Evolutionary conservation across 2,888 invertebrate genomes (phyloP), one percentile per base, ranked within the genome.

Genomic region (Druceiella hillmani): DNA sequence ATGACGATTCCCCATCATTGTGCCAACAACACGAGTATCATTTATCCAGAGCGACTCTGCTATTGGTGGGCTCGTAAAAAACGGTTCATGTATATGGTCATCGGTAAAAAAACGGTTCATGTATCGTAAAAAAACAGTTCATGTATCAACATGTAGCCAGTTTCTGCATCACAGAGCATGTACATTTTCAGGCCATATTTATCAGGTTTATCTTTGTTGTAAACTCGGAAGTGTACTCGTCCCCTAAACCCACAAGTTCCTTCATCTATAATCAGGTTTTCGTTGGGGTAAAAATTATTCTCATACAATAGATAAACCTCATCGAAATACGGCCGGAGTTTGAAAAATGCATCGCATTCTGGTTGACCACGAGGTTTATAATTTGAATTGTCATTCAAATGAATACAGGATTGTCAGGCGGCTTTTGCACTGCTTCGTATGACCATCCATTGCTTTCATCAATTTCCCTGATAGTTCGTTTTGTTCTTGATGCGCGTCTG

Each of bases 171-270:
- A n/a, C n/a, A n/a, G n/a, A n/a, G n/a, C 46, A 46, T 44, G 33
- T 45, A 45, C 5, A 45, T 12, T 37, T 45, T 45, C 41, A 47
- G 42, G 13, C 47, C 44, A 13, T 45, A 44, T 35, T 48, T 45
- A 29, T 48, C 41, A 6, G 48, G 46, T 26, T 48, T 47, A 26
- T 47, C 45, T 39, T 50, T 48, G 14, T 47, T 48, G 17, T 31
- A 48, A 9, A 41, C 45, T 28, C 39, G 13, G 29, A 45, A 45
- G 17, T 41, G 39, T 11, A 41, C 35, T 22, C 39, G 26, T 20
- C 45, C 47, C 33, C 45, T 41, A 30, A 47, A 48, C 3, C 44
- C 45, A 44, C 47, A 46, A 7, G 45, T 50, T 9, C 50, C 48
- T 26, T 47, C 43, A 33, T 43, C 41, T 3, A 41, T 43, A 11